A percentile compares a stretch with the other conserved stretches of the same genome.
These are phyloP conservation scores for Aphidius gifuensis DNA, from an alignment of 1,140 invertebrate species.

Conservation along the genomic window DNA sequence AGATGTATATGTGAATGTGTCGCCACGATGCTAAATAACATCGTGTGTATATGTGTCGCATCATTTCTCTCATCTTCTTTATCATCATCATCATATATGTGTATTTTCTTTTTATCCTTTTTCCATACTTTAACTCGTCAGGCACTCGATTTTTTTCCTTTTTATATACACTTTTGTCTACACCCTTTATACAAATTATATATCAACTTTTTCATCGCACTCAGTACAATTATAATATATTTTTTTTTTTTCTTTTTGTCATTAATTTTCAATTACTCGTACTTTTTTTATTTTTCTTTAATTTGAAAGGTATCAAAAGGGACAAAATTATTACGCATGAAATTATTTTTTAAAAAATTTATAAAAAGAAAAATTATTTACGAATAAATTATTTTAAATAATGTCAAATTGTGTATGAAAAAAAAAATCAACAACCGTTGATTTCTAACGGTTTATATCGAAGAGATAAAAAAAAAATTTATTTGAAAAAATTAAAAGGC, in stretches of 20 bases:
- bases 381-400: too few species aligned
- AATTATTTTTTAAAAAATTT: too few species aligned
- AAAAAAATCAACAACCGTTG: too few species aligned
- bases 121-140: conserved; percentile 20
- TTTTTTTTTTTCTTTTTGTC: too few species aligned
- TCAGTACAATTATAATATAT: too few species aligned
- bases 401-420: too few species aligned
- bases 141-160: conserved; percentile 24
- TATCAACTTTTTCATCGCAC: neutral
- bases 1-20: conserved; percentile 48
- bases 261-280: too few species aligned
- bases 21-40: conserved; percentile 39
- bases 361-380: too few species aligned
- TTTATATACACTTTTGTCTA: conserved; percentile 6
- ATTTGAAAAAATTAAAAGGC: neutral
- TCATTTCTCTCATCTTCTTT: neutral
- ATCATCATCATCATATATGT: conserved; percentile 25
- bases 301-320: too few species aligned
- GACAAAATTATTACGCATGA: too few species aligned
- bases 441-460: conserved; percentile 11
- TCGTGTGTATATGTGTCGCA: conserved; percentile 39
- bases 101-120: conserved; percentile 20
- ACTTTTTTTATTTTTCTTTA: too few species aligned
- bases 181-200: conserved; percentile 8
- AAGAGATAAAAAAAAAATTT: conserved; percentile 3